Evolutionary conservation across 2,113 vertebrate genomes (phyloP), one percentile per base, ranked within the genome.

Genomic region (Tiliqua scincoides): DNA sequence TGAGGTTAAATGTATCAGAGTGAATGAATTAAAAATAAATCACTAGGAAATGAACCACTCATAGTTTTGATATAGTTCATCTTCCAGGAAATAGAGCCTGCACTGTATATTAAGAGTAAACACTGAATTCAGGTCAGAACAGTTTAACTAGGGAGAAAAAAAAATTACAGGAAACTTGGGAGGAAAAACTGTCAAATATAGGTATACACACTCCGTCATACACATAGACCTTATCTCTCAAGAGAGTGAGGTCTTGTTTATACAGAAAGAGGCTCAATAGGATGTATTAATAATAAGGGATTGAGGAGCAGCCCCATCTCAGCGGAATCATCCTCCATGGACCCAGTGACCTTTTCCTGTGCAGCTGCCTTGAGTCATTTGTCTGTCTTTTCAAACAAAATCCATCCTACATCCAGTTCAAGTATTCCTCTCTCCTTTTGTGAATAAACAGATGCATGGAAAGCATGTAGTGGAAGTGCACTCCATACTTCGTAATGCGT

Each of bases 281-380:
- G 65, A 82, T 89, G 18, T 48, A 76, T 63, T 73, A 72, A 30
- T 0, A 40, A 87, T 85, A 71, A 87, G 0, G 20, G 79, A 72
- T 63, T 48, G 11, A 57, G 65, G 37, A 18, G 32, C 59, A 76
- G 57, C 75, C 20, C 35, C 82, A 2, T 89, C 77, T 21, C 79
- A 74, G 88, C n/a, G 35, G 57, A 81, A 15, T 8, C 37, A 87
- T 81, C 76, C 73, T 88, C 7, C 27, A 27, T 2, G 0, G 40
- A 80, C 72, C 77, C 86, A 80, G 52, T 61, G 76, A 30, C 15
- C 25, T 89, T 85, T 91, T 87, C 76, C 88, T 86, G 72, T 21
- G 75, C 35, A 79, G 72, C 59, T 91, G 88, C 32, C 77, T 77
- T 87, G 89, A 80, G 71, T 20, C 84, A 67, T 63, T 74, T 84